Evolutionary conservation across 1,140 invertebrate species (phyloP).

Genomic region (Lithobius niger): DNA sequence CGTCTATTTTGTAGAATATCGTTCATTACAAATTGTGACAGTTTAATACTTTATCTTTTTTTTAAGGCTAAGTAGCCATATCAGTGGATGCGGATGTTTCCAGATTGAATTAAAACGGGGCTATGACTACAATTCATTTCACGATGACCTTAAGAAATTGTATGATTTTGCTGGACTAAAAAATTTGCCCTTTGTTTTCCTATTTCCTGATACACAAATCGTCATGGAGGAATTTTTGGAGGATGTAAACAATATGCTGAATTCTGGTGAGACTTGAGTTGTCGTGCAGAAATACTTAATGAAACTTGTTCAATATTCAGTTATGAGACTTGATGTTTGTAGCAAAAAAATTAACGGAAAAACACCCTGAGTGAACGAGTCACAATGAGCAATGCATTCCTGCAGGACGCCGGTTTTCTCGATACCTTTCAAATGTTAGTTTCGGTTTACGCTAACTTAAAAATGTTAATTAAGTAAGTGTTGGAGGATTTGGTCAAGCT

Average conservation of each 20-base stretch:
- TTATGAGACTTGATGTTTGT: too few relatives aligned
- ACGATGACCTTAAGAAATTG: slow-evolving; percentile 59
- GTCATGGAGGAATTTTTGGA: slow-evolving; percentile 39
- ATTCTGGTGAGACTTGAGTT: slow-evolving; percentile 58
- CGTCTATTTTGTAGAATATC: not conserved
- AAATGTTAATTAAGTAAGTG: too few relatives aligned
- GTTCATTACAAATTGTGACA: not conserved
- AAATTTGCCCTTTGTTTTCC: slow-evolving; percentile 33
- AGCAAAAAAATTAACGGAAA: too few relatives aligned
- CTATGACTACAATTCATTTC: slow-evolving; percentile 63
- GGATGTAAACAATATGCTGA: slow-evolving; percentile 81
- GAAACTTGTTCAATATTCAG: too few relatives aligned
- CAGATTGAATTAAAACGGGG: slow-evolving; percentile 71
- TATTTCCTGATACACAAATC: slow-evolving; percentile 37
- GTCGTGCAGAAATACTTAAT: too few relatives aligned
- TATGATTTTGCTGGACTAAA: slow-evolving; percentile 38
- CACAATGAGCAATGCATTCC: too few relatives aligned
- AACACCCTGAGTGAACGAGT: too few relatives aligned
- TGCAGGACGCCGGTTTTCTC: too few relatives aligned
- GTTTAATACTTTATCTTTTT: not conserved
- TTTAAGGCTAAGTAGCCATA: slow-evolving; percentile 31
- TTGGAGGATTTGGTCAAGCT: too few relatives aligned
- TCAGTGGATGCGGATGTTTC: slow-evolving; percentile 49
- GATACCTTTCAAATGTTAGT: too few relatives aligned
- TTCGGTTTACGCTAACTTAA: too few relatives aligned